These are phyloP conservation scores for Falco novaeseelandiae DNA, from an alignment of 2,797 vertebrate species.

Conservation along the genomic window DNA sequence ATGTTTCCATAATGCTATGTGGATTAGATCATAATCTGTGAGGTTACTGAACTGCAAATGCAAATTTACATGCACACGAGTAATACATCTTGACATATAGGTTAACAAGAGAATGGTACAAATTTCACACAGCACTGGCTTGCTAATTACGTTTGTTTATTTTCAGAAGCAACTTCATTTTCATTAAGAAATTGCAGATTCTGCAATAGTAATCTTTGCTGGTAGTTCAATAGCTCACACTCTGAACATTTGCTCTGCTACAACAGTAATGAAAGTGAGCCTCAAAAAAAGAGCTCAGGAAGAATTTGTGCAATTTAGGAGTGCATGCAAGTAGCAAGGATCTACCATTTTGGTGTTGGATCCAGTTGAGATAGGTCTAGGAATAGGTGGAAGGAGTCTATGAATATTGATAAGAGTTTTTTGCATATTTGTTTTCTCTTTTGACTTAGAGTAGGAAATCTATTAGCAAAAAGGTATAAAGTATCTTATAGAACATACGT, in stretches of 20 bases:
- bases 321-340: neutral
- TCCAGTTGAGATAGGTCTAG: neutral
- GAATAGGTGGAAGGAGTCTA: neutral
- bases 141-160: conserved; percentile 67
- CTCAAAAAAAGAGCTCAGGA: neutral
- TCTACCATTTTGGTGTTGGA: neutral
- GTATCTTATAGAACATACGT: neutral
- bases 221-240: conserved; percentile 34
- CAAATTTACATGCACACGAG: conserved; percentile 41
- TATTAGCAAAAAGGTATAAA: neutral
- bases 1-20: conserved; percentile 22
- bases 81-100: conserved; percentile 67
- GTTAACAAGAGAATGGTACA: conserved; percentile 67
- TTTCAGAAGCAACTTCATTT: conserved; percentile 66
- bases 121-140: conserved; percentile 63
- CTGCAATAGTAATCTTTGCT: conserved; percentile 43
- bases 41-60: conserved; percentile 46
- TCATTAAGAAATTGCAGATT: conserved; percentile 73
- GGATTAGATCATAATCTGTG: conserved; percentile 42
- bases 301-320: neutral
- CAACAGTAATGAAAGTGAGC: neutral
- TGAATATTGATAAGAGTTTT: neutral
- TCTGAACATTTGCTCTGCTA: neutral
- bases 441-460: neutral
- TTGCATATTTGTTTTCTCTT: conserved; percentile 9